These are phyloP conservation scores for Muscicapa comitata DNA, from an alignment of 2,797 vertebrate species.

Conservation along the genomic window DNA sequence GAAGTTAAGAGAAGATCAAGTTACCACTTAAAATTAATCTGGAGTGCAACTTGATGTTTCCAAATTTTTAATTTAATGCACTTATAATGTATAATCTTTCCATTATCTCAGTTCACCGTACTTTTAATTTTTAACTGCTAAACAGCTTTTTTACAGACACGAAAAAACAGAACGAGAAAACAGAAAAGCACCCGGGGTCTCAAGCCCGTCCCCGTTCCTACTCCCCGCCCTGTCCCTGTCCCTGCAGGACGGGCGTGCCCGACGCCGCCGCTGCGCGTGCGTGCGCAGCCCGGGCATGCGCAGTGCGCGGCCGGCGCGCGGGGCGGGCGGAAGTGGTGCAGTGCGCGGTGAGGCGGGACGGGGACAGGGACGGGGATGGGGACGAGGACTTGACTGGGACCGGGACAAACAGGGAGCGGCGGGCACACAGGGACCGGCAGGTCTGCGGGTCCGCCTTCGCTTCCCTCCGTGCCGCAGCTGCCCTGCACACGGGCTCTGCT, in stretches of 20 bases:
- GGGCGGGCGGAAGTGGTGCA: neutral
- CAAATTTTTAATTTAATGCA: neutral
- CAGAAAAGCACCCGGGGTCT: fast-evolving
- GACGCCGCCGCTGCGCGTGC: fast-evolving
- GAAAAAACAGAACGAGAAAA: neutral
- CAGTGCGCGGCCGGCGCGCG: fast-evolving
- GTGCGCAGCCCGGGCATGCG: neutral
- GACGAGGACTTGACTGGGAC: no score
- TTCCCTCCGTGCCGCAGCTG: no score
- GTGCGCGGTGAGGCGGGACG: fast-evolving
- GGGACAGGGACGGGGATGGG: fast-evolving
- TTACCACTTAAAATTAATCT: neutral
- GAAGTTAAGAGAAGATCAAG: neutral
- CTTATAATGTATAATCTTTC: neutral
- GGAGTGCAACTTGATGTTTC: neutral
- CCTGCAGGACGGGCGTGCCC: fast-evolving
- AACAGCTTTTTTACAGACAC: neutral
- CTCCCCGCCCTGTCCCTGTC: no score
- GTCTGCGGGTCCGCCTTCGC: fast-evolving
- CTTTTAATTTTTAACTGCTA: neutral
- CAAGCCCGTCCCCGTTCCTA: fast-evolving
- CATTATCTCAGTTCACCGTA: neutral
- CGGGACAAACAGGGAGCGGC: neutral
- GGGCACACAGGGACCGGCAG: fast-evolving
- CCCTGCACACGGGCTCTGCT: fast-evolving